Evolutionary conservation across 30 jellyfish, hydroid and myxozoan species (phyloP).

Genomic region (Mastigias papua): DNA sequence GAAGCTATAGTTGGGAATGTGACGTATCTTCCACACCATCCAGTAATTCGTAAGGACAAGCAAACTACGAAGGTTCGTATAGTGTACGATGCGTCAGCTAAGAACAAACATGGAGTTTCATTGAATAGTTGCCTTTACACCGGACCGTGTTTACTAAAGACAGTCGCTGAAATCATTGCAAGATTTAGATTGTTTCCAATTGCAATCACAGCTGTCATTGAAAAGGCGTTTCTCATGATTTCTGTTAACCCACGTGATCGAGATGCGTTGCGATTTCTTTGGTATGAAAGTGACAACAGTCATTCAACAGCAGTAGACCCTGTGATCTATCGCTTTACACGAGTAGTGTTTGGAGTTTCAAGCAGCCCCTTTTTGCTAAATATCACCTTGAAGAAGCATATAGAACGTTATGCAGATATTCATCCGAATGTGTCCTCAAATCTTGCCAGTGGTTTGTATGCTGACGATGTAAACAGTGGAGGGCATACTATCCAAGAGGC

Average conservation of each 20-base stretch:
- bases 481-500: conserved; percentile 2
- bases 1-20: background rate
- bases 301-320: background rate
- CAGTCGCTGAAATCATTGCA: conserved; percentile 35
- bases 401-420: background rate
- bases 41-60: conserved; percentile 14
- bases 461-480: background rate
- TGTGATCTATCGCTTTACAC: conserved; percentile 1
- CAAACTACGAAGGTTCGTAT: conserved; percentile 17
- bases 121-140: conserved; percentile 22
- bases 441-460: background rate
- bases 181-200: conserved; percentile 13
- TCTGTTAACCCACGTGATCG: background rate
- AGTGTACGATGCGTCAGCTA: conserved; percentile 21
- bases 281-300: background rate
- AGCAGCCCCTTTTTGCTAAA: conserved; percentile 15
- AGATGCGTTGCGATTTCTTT: background rate
- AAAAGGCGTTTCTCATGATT: conserved; percentile 6
- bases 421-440: background rate
- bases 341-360: background rate
- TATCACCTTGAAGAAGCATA: background rate
- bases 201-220: conserved; percentile 20
- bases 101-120: background rate
- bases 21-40: conserved; percentile 23
- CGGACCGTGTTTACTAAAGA: conserved; percentile 23